phyloP scores from a whole-genome alignment of 2,888 invertebrate genomes.

The Diarsia mendica region DNA sequence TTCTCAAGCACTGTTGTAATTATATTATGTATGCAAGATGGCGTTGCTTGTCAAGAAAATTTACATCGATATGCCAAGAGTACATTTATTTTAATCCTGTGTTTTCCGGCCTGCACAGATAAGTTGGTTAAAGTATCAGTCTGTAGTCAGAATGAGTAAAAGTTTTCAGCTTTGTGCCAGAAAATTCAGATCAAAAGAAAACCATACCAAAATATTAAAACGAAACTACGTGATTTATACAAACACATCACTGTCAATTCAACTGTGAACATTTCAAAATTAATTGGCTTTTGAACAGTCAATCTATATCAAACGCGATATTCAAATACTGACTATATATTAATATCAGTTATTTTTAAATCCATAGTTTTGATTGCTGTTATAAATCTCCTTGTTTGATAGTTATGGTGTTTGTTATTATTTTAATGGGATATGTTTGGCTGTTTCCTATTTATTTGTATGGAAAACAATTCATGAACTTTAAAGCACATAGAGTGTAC shows the following conservation, averaged over 20 bases:
- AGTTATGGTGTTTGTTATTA: constrained; percentile 26
- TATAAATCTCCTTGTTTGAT: constrained; percentile 22
- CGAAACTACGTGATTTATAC: neutral
- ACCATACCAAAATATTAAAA: neutral
- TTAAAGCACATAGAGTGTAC: too few species aligned
- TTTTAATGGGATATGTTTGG: neutral
- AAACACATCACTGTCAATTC: constrained; percentile 21
- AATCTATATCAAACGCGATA: constrained; percentile 3
- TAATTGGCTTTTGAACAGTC: constrained; percentile 19
- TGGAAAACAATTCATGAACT: too few species aligned
- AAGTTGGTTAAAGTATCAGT: too few species aligned
- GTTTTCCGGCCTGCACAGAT: too few species aligned
- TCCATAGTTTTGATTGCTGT: too few species aligned
- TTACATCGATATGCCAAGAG: too few species aligned
- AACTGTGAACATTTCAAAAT: constrained; percentile 24
- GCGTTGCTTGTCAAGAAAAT: too few species aligned
- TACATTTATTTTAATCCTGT: too few species aligned
- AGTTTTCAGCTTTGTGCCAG: too few species aligned
- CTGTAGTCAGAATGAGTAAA: too few species aligned
- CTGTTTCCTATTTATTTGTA: neutral
- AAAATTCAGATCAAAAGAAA: too few species aligned
- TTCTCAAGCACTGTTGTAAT: neutral
- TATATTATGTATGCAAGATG: neutral
- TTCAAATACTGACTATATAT: neutral
- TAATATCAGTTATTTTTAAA: too few species aligned